phyloP scores from a whole-genome alignment of 2,888 invertebrate species.

The Sinopyrophorus schimmeli region DNA sequence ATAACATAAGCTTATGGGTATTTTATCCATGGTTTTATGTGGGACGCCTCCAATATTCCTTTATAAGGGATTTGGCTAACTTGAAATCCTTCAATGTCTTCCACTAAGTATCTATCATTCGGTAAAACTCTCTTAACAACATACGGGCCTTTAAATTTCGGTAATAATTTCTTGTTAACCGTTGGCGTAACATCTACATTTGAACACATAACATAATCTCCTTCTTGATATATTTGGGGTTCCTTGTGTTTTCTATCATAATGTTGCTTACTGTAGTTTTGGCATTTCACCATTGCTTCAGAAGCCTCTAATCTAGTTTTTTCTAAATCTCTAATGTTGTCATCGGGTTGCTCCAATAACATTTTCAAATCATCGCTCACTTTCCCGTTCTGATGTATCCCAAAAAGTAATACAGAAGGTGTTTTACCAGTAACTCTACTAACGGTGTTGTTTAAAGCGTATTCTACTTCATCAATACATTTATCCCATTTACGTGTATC shows the following conservation, averaged over 20 bases:
- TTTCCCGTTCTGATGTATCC: slow-evolving; percentile 36
- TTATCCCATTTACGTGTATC: slow-evolving; percentile 35
- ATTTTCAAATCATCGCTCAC: slow-evolving; percentile 34
- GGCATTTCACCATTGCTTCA: slow-evolving; percentile 31
- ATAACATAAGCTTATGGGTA: too few species aligned
- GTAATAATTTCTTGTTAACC: slow-evolving; percentile 35
- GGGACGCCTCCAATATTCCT: too few species aligned
- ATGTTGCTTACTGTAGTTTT: slow-evolving; percentile 36
- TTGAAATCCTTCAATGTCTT: slow-evolving; percentile 37
- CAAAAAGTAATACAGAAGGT: slow-evolving; percentile 40
- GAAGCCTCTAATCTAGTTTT: slow-evolving; percentile 24
- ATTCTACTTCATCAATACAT: slow-evolving; percentile 20
- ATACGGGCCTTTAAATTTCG: slow-evolving; percentile 37
- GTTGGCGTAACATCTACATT: slow-evolving; percentile 35
- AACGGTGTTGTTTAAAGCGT: slow-evolving; percentile 35
- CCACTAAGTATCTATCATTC: slow-evolving; percentile 35
- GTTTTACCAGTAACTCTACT: slow-evolving; percentile 36
- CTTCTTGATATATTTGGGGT: slow-evolving; percentile 27
- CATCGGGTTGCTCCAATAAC: slow-evolving; percentile 22
- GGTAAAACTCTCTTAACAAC: slow-evolving; percentile 23
- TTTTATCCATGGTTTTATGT: too few species aligned
- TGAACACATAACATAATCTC: slow-evolving; percentile 35
- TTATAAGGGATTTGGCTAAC: slow-evolving; percentile 31
- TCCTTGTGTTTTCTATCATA: slow-evolving; percentile 40
- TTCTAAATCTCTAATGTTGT: slow-evolving; percentile 32